Conservation (phyloP, 2,113 vertebrate species). For the Dendropsophus ebraccatus region DNA sequence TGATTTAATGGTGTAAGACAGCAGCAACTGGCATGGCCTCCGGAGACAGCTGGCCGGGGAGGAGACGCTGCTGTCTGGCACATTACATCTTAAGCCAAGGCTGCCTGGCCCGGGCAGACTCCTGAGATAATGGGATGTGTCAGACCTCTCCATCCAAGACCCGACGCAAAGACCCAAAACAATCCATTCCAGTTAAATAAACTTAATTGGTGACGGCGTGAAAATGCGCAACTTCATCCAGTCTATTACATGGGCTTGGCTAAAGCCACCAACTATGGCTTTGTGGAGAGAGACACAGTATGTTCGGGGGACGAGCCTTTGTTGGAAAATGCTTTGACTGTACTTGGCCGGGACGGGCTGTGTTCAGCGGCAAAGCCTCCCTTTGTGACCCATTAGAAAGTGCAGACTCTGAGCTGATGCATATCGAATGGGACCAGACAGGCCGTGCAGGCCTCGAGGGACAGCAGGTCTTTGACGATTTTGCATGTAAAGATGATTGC, state of each 20-base stretch:
- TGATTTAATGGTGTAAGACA: constrained; percentile 24
- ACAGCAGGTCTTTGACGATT: neutral
- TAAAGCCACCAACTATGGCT: neutral
- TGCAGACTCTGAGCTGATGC: neutral
- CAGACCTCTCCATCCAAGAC: neutral
- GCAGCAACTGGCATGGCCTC: constrained; percentile 41
- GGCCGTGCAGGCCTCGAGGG: neutral
- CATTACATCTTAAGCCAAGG: constrained; percentile 57
- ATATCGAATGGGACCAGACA: neutral
- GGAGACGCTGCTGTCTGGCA: constrained; percentile 50
- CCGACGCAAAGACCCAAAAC: constrained; percentile 38
- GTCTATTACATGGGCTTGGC: neutral
- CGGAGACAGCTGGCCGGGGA: constrained; percentile 54
- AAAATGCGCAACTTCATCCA: neutral
- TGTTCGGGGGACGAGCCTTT: neutral
- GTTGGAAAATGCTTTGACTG: neutral
- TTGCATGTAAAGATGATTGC: neutral
- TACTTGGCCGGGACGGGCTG: neutral
- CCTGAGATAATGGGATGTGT: constrained; percentile 57
- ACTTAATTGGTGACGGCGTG: neutral
- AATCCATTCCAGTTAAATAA: neutral
- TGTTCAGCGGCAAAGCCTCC: neutral
- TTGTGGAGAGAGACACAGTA: neutral
- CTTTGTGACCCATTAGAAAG: neutral
- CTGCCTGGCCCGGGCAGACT: constrained; percentile 62